Percentiles rank a stretch among this genome's conserved stretches.
These are phyloP conservation scores for Drosophila paracracens DNA, from an alignment of 2,888 invertebrate genomes.

Conservation along the genomic window DNA sequence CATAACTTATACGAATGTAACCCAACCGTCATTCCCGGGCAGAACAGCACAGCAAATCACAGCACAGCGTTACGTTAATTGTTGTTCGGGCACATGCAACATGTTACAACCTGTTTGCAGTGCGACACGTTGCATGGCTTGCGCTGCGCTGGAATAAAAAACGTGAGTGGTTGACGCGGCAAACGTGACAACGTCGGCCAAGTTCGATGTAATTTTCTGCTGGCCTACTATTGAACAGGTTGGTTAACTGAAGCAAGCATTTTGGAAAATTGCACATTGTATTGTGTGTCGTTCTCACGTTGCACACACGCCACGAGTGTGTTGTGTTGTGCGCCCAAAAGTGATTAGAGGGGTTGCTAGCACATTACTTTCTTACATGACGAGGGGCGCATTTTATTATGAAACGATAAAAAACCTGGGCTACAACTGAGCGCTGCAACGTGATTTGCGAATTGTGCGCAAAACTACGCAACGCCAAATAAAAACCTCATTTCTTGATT, in stretches of 20 bases:
- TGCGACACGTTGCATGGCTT: conserved; percentile 44
- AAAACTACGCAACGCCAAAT: background rate
- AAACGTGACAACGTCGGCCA: conserved; percentile 66
- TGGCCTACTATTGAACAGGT: conserved; percentile 72
- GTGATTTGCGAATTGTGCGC: conserved; percentile 33
- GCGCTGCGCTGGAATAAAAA: conserved; percentile 59
- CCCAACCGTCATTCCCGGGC: conserved; percentile 18
- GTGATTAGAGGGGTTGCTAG: conserved; percentile 10
- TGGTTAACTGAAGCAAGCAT: conserved; percentile 29
- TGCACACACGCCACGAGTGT: conserved; percentile 33
- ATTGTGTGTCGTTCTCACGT: conserved; percentile 55
- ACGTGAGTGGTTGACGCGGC: conserved; percentile 59
- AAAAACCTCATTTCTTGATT: background rate
- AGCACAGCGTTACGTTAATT: conserved; percentile 28
- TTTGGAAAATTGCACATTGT: conserved; percentile 49
- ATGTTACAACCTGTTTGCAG: conserved; percentile 63
- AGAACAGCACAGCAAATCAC: background rate
- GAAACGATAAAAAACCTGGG: background rate
- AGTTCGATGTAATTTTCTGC: conserved; percentile 61
- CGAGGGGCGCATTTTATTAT: background rate
- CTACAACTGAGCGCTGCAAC: conserved; percentile 46
- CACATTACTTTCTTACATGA: conserved; percentile 37
- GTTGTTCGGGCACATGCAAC: conserved; percentile 31
- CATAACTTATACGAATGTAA: conserved; percentile 1
- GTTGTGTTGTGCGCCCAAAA: background rate